Conservation (phyloP, 2,888 invertebrate genomes). For the Euzophera pinguis region DNA sequence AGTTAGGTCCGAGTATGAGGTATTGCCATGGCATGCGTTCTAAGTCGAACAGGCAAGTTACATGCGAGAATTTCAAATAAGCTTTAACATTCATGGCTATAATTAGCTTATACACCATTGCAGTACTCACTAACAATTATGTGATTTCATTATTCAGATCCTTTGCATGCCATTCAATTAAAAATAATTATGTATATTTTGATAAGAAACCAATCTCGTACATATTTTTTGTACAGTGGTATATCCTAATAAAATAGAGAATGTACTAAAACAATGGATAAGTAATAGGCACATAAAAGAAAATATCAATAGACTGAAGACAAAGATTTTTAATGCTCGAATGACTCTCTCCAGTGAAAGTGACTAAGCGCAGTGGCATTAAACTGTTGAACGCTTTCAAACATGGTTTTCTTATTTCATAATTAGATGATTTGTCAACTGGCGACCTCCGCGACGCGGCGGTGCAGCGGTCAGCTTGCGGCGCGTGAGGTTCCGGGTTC, state of each 20-base stretch:
- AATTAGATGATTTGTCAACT: slow-evolving; percentile 16
- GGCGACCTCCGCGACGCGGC: slow-evolving; percentile 3
- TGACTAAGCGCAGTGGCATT: slow-evolving; percentile 58
- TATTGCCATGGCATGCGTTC: not conserved
- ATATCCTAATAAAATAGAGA: not conserved
- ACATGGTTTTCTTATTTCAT: slow-evolving; percentile 34
- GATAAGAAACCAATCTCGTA: no score
- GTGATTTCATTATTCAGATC: no score
- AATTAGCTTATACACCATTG: not conserved
- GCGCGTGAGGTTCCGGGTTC: not conserved
- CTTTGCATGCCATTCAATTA: no score
- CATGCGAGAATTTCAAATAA: not conserved
- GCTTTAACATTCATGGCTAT: not conserved
- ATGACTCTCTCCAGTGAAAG: slow-evolving; percentile 75
- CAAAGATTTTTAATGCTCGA: slow-evolving; percentile 69
- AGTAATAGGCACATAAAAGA: not conserved
- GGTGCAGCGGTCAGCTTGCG: not conserved
- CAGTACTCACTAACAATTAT: not conserved
- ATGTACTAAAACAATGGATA: not conserved
- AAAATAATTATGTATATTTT: no score
- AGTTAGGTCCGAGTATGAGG: no score
- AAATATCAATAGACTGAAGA: slow-evolving; percentile 29
- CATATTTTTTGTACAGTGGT: not conserved
- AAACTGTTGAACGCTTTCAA: slow-evolving; percentile 67
- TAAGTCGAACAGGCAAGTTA: not conserved